A percentile compares a stretch with the other conserved stretches of the same genome.
Evolutionary conservation across 2,888 invertebrate genomes (phyloP).

Genomic region (Trachelus troglodyta): DNA sequence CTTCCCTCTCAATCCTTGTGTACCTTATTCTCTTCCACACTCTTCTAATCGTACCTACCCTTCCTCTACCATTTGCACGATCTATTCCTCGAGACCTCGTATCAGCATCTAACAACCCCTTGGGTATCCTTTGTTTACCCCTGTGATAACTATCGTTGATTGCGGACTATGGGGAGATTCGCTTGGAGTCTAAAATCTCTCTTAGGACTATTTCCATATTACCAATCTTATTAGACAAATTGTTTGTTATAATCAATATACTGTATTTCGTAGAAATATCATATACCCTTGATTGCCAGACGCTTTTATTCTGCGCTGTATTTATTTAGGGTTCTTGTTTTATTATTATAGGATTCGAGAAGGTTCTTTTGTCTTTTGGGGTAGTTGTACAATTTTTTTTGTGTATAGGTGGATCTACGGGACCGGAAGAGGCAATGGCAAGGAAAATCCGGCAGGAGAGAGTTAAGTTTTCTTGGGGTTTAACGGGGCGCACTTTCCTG

Average conservation of each 20-base stretch:
- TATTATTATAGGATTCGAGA: background rate
- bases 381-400: background rate
- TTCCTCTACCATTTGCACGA: conserved; percentile 22
- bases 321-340: background rate
- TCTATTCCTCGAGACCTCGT: conserved; percentile 30
- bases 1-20: conserved; percentile 6
- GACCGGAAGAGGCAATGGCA: background rate
- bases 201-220: background rate
- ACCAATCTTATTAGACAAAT: background rate
- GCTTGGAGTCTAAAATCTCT: background rate
- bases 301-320: background rate
- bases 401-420: background rate
- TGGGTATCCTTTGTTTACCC: conserved; percentile 46
- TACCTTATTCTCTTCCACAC: background rate
- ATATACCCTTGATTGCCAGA: background rate
- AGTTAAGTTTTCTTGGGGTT: background rate
- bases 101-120: conserved; percentile 45
- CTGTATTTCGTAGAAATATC: background rate
- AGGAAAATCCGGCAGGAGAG: background rate
- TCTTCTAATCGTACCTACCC: conserved; percentile 1
- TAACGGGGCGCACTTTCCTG: background rate
- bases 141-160: conserved; percentile 46
- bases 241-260: background rate
- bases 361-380: background rate
- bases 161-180: conserved; percentile 25